phyloP scores from a whole-genome alignment of 1,140 invertebrate species.

The Drosophila elegans region DNA sequence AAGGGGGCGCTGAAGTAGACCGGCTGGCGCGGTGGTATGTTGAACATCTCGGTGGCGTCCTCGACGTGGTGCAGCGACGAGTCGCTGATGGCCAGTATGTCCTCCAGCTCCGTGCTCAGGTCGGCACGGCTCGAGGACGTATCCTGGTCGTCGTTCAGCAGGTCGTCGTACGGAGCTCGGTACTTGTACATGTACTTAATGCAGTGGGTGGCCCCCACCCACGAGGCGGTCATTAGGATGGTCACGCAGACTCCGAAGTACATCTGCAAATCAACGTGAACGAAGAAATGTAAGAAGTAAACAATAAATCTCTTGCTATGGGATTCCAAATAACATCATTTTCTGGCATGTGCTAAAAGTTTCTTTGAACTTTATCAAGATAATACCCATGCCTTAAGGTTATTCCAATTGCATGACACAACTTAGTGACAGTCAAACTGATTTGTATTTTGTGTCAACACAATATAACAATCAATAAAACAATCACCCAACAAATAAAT shows the following conservation, averaged over 20 bases:
- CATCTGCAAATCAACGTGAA: constrained; percentile 86
- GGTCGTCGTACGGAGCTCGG: constrained; percentile 83
- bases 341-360: no score
- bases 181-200: constrained; percentile 93
- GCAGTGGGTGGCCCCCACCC: constrained; percentile 95
- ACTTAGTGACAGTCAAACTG: no score
- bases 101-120: constrained; percentile 80
- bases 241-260: constrained; percentile 95
- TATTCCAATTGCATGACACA: no score
- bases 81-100: constrained; percentile 85
- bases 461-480: no score
- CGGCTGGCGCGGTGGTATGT: constrained; percentile 74
- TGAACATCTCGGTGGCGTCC: constrained; percentile 83
- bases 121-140: constrained; percentile 84
- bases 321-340: no score
- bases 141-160: constrained; percentile 84
- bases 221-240: constrained; percentile 92
- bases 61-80: constrained; percentile 83
- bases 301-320: no score
- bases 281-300: no score
- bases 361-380: no score
- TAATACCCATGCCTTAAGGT: no score
- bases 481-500: no score
- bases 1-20: constrained; percentile 91
- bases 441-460: no score